Evolutionary conservation across 1,140 invertebrate genomes (phyloP), one percentile per base, ranked within the genome.

Genomic region (Calliphora vicina): DNA sequence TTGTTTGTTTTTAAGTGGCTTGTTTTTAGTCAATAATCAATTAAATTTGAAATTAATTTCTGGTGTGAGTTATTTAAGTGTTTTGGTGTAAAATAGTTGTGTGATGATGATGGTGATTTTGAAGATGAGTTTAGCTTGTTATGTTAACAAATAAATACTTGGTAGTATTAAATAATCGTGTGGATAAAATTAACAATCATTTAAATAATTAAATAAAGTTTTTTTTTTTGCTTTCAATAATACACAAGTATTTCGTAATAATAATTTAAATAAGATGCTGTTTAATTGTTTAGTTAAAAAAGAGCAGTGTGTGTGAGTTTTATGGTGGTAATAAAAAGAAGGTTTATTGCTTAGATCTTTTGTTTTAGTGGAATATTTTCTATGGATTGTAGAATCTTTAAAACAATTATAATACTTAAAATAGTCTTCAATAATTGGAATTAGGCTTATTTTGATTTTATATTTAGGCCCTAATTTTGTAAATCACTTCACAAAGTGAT

Each of bases 341-440:
- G 15, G 27, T 76, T 76, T 76, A 29, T 76, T 35, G 73, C 73
- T n/a, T 76, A 76, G 42, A 29, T 76, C 73, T 76, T 76, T 76
- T 76, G 73, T 29, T 76, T 76, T 74, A 43, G 5, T 43, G 5
- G 5, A 8, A 8, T 5, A 12, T 45, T 45, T 9, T 45, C 9
- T 45, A 45, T 12, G 43, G 43, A 45, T 12, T 12, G 43, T 4
- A 45, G 15, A 9, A 12, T 45, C n/a, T n/a, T n/a, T n/a, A n/a
- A n/a, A n/a, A n/a, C n/a, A n/a, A n/a, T n/a, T n/a, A n/a, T n/a
- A n/a, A n/a, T n/a, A n/a, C n/a, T n/a, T n/a, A n/a, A n/a, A n/a
- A n/a, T n/a, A n/a, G n/a, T n/a, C n/a, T n/a, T n/a, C n/a, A n/a
- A n/a, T n/a, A n/a, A n/a, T n/a, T n/a, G n/a, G n/a, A n/a, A n/a